phyloP scores from a whole-genome alignment of 2,113 vertebrate species.

The Ranitomeya imitator region DNA sequence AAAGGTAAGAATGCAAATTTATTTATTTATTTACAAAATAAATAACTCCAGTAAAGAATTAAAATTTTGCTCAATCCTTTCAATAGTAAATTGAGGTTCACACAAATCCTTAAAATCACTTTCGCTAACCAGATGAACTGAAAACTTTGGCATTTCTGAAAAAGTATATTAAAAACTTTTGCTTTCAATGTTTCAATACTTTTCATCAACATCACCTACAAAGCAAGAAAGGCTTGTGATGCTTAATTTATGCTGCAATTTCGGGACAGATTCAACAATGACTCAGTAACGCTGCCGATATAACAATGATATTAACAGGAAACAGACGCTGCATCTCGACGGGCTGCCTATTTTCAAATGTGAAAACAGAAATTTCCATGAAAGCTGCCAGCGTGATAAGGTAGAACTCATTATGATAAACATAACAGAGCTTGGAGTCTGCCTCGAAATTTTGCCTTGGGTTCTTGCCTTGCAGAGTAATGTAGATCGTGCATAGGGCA shows the following conservation, averaged over 20 bases:
- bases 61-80: no score
- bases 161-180: neutral
- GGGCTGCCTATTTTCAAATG: neutral
- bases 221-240: neutral
- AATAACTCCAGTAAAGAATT: neutral
- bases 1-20: neutral
- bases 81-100: neutral
- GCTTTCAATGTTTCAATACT: neutral
- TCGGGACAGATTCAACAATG: neutral
- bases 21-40: neutral
- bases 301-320: conserved; percentile 7
- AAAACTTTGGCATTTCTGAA: no score
- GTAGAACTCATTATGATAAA: neutral
- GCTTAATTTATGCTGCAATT: neutral
- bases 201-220: neutral
- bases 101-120: neutral
- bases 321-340: neutral
- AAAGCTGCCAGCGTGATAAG: neutral
- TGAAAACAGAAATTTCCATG: neutral
- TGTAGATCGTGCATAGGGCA: neutral
- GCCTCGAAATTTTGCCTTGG: neutral
- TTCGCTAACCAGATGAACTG: neutral
- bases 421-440: neutral
- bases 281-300: neutral
- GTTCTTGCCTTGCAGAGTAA: neutral